Percentiles rank a stretch among this genome's conserved stretches.
Evolutionary conservation across 2,113 vertebrate species (phyloP).

Genomic region (Macrotis lagotis): DNA sequence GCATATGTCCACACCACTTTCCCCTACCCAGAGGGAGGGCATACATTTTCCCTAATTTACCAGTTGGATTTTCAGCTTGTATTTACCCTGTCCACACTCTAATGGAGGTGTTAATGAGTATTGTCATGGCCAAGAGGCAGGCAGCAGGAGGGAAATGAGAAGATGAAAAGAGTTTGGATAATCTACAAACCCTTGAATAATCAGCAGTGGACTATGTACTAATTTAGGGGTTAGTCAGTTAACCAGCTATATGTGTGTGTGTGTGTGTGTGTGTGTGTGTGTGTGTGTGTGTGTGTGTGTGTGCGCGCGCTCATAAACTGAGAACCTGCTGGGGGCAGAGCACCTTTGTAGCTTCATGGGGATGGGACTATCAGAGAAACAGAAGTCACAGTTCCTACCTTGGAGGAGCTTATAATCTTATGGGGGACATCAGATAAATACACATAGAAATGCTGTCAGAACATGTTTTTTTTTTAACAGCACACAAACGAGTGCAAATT

Average conservation of each 20-base stretch:
- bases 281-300: background rate
- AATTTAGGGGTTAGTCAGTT: background rate
- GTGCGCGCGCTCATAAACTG: too few species aligned
- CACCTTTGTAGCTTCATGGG: background rate
- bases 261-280: background rate
- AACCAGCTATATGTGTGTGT: background rate
- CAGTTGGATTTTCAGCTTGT: background rate
- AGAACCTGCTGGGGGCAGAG: background rate
- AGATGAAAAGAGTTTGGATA: background rate
- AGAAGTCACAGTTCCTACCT: background rate
- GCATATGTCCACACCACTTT: background rate
- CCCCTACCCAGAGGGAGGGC: background rate
- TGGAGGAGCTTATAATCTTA: background rate
- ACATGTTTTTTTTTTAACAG: constrained; percentile 31
- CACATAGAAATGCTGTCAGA: background rate
- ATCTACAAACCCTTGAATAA: constrained; percentile 27
- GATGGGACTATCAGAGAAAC: background rate
- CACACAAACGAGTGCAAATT: background rate
- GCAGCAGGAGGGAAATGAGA: background rate
- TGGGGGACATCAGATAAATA: background rate
- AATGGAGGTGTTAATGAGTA: background rate
- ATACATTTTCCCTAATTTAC: background rate
- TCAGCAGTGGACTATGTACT: constrained; percentile 15
- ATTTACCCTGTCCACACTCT: background rate
- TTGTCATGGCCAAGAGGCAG: background rate